Evolutionary conservation across 2,888 invertebrate genomes (phyloP).

Genomic region (Pristionchus arcanus): DNA sequence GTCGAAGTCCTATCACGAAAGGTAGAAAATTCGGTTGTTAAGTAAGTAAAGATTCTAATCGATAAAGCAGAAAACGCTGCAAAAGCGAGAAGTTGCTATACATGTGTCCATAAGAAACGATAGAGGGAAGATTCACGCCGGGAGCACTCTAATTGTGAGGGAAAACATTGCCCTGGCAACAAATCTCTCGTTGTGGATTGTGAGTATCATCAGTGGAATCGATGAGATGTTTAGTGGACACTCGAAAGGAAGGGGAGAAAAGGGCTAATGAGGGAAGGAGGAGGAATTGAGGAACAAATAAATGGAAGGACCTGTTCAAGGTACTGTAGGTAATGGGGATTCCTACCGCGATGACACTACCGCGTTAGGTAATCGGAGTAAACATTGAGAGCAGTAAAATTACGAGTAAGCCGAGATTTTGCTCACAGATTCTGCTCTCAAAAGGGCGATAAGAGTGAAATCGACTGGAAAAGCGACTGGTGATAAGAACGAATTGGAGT

Average conservation of each 20-base stretch:
- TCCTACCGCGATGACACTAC: no score
- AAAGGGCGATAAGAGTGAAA: background rate
- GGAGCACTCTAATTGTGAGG: conserved; percentile 8
- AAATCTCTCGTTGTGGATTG: background rate
- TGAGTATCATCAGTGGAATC: background rate
- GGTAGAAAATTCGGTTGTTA: background rate
- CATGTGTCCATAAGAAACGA: background rate
- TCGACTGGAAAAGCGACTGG: background rate
- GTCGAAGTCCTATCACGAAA: no score
- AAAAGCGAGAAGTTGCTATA: background rate
- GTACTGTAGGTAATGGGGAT: background rate
- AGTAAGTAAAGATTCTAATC: background rate
- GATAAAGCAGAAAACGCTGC: background rate
- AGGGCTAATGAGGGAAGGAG: background rate
- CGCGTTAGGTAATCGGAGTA: background rate
- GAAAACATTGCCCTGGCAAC: conserved; percentile 14
- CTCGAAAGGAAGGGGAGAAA: background rate
- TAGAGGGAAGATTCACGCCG: background rate
- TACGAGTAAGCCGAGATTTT: no score
- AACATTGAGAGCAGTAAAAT: no score
- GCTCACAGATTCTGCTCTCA: background rate
- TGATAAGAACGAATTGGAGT: background rate
- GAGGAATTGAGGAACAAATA: background rate
- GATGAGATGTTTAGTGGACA: background rate
- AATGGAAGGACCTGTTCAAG: background rate